phyloP scores from a whole-genome alignment of 2,113 vertebrate genomes.

The Glaucomys volans region DNA sequence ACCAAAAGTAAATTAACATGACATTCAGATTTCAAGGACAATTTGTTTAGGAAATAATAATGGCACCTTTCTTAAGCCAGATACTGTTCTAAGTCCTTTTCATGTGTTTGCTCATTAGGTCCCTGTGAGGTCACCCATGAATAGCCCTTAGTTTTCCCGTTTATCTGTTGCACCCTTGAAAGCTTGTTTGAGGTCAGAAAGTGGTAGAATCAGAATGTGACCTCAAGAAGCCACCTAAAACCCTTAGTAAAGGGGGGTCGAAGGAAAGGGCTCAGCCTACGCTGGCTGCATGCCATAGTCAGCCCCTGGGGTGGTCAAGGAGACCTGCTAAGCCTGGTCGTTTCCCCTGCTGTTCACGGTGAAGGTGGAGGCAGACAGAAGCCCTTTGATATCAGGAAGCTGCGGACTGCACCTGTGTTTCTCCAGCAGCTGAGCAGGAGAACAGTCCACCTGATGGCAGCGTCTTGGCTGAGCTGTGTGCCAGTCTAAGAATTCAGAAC shows the following conservation, averaged over 20 bases:
- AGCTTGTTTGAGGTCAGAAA: background rate
- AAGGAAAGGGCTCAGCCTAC: background rate
- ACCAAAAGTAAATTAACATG: background rate
- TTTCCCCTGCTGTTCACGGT: background rate
- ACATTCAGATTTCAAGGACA: background rate
- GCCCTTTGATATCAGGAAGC: background rate
- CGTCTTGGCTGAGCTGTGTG: background rate
- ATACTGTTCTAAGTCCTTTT: background rate
- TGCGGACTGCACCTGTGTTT: background rate
- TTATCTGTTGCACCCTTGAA: no score
- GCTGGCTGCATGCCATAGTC: background rate
- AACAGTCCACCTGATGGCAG: background rate
- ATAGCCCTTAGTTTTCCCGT: no score
- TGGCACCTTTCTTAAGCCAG: background rate
- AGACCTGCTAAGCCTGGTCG: background rate
- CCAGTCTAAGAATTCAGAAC: background rate
- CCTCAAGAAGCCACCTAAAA: background rate
- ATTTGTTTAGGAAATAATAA: background rate
- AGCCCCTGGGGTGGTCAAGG: rapidly evolving
- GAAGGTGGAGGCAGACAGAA: background rate
- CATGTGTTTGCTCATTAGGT: background rate
- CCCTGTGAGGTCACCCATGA: background rate
- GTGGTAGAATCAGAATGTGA: background rate
- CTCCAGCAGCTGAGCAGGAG: background rate
- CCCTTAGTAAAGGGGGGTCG: background rate